A percentile compares a stretch with the other conserved stretches of the same genome.
phyloP scores from a whole-genome alignment of 2,113 vertebrate genomes.

The Deroptyus accipitrinus region DNA sequence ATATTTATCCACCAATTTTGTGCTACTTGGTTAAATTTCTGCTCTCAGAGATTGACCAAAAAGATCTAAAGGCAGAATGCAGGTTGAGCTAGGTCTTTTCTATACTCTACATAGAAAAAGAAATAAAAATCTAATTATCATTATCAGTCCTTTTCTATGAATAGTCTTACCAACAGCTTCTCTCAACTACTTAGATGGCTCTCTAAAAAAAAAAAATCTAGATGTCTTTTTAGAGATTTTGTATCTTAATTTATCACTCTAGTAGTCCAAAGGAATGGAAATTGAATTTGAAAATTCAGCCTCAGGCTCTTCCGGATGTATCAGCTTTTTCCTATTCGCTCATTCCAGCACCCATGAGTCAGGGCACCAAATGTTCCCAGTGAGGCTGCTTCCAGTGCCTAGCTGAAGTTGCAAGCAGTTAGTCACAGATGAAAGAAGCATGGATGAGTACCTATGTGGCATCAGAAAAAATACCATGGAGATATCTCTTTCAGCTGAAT shows the following conservation, averaged over 20 bases:
- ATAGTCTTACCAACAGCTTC: not conserved
- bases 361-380: slow-evolving; percentile 70
- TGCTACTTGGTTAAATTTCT: not conserved
- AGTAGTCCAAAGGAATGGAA: slow-evolving; percentile 55
- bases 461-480: slow-evolving; percentile 51
- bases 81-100: not conserved
- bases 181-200: not conserved
- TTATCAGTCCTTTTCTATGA: not conserved
- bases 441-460: slow-evolving; percentile 47
- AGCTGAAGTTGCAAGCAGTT: slow-evolving; percentile 54
- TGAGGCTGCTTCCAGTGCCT: slow-evolving; percentile 50
- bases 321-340: slow-evolving; percentile 53
- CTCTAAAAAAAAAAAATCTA: not conserved
- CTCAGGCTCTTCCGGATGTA: slow-evolving; percentile 62
- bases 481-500: slow-evolving; percentile 20
- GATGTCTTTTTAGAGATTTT: slow-evolving; percentile 39
- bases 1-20: not conserved
- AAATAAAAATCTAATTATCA: not conserved
- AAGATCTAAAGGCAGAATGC: not conserved
- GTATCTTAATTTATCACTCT: slow-evolving; percentile 30
- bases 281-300: slow-evolving; percentile 61
- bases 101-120: not conserved
- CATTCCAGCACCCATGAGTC: slow-evolving; percentile 68
- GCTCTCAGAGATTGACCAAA: not conserved
- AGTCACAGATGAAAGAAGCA: slow-evolving; percentile 64